phyloP scores from a whole-genome alignment of 2,888 invertebrate species.

The Brachyptera risi region DNA sequence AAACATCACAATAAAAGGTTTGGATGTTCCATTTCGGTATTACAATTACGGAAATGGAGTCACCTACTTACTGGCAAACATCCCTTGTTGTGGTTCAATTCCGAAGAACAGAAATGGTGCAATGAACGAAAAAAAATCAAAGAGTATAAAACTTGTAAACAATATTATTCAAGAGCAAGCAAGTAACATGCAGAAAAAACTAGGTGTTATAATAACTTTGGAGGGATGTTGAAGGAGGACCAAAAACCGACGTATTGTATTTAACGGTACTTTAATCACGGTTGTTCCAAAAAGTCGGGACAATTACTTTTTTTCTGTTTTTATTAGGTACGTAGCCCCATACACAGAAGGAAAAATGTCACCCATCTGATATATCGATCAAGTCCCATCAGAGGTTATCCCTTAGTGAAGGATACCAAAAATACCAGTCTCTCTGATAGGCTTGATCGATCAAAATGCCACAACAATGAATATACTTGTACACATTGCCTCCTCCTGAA shows the following conservation, averaged over 20 bases:
- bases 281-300: slow-evolving; percentile 31
- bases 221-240: slow-evolving; percentile 30
- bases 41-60: slow-evolving; percentile 33
- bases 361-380: slow-evolving; percentile 49
- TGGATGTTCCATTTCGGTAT: slow-evolving; percentile 29
- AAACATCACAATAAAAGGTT: slow-evolving; percentile 28
- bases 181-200: slow-evolving; percentile 34
- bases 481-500: slow-evolving; percentile 43
- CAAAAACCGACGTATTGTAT: slow-evolving; percentile 27
- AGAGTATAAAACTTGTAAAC: slow-evolving; percentile 36
- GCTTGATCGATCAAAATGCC: slow-evolving; percentile 44
- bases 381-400: slow-evolving; percentile 32
- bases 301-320: slow-evolving; percentile 27
- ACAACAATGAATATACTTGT: slow-evolving; percentile 34
- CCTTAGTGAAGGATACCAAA: slow-evolving; percentile 42
- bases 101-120: slow-evolving; percentile 61
- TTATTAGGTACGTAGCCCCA: slow-evolving; percentile 69
- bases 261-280: slow-evolving; percentile 10
- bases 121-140: slow-evolving; percentile 55
- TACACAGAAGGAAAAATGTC: slow-evolving; percentile 84
- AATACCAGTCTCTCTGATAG: slow-evolving; percentile 30
- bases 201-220: slow-evolving; percentile 35
- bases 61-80: slow-evolving; percentile 69
- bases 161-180: slow-evolving; percentile 35
- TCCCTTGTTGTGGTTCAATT: slow-evolving; percentile 64